phyloP scores from a whole-genome alignment of 2,113 vertebrate species.

The Cheilinus undulatus region DNA sequence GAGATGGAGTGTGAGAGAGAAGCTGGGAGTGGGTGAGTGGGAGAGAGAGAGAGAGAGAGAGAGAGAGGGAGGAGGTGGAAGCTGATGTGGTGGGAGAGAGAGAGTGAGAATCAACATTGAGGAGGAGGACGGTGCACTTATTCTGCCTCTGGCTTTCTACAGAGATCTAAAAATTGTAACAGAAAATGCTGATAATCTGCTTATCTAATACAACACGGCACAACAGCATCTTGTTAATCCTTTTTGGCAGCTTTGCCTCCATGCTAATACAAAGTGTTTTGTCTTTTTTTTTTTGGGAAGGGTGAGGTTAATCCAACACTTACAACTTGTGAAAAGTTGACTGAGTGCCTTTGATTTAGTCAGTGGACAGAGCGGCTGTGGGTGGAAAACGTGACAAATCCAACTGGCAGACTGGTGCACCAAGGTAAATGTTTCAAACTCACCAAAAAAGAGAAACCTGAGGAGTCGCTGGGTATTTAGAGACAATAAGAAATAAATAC shows the following conservation, averaged over 20 bases:
- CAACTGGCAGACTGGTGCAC: slow-evolving; percentile 33
- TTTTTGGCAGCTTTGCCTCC: slow-evolving; percentile 22
- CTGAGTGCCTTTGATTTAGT: slow-evolving; percentile 45
- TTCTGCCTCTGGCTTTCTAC: slow-evolving; percentile 39
- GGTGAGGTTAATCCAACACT: slow-evolving; percentile 53
- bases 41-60: slow-evolving; percentile 31
- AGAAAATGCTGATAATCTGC: slow-evolving; percentile 27
- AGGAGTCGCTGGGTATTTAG: neutral
- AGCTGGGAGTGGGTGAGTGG: slow-evolving; percentile 41
- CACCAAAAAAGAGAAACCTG: slow-evolving; percentile 16
- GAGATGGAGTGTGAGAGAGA: slow-evolving; percentile 46
- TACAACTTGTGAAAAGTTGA: slow-evolving; percentile 54
- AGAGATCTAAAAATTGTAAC: slow-evolving; percentile 32
- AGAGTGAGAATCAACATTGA: slow-evolving; percentile 45
- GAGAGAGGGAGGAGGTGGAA: slow-evolving; percentile 51
- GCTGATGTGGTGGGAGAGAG: slow-evolving; percentile 54
- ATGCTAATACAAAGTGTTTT: slow-evolving; percentile 11
- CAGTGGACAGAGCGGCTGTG: slow-evolving; percentile 38
- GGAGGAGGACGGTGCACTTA: slow-evolving; percentile 48
- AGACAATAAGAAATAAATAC: neutral
- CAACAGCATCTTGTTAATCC: slow-evolving; percentile 22
- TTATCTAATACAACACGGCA: slow-evolving; percentile 38
- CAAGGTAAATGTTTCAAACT: slow-evolving; percentile 41
- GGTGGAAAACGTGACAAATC: slow-evolving; percentile 49
- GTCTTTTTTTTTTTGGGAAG: slow-evolving; percentile 8